Percentiles rank a stretch among this genome's conserved stretches.
Conservation (phyloP, 2,113 vertebrate genomes). For the Hypanus sabinus region DNA sequence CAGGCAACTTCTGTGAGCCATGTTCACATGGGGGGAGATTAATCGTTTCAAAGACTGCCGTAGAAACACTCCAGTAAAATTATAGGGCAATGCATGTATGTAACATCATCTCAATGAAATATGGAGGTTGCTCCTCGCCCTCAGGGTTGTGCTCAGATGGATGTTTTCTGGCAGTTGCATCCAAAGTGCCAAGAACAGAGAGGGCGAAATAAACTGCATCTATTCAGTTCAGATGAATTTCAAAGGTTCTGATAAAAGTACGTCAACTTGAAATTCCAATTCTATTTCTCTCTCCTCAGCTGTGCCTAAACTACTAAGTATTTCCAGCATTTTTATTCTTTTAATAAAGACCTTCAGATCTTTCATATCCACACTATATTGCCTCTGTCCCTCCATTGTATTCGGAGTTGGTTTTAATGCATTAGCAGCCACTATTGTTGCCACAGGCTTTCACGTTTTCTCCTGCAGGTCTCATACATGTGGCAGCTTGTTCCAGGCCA, state of each 20-base stretch:
- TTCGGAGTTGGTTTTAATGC: background rate
- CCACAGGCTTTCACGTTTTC: background rate
- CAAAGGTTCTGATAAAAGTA: too few relatives aligned
- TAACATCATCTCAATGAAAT: background rate
- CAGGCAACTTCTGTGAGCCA: background rate
- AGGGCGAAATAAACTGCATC: background rate
- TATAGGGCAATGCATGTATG: background rate
- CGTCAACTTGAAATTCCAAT: too few relatives aligned
- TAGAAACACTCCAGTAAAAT: background rate
- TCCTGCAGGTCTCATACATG: background rate
- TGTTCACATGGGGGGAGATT: background rate
- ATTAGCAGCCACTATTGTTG: background rate
- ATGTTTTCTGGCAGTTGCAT: background rate
- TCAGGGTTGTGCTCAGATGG: background rate
- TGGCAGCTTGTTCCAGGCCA: background rate
- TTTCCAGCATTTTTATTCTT: too few relatives aligned
- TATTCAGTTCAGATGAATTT: too few relatives aligned
- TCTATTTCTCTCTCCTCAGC: too few relatives aligned
- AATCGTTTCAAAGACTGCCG: background rate
- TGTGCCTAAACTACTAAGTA: too few relatives aligned
- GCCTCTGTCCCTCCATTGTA: background rate
- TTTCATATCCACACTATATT: too few relatives aligned
- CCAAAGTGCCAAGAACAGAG: background rate
- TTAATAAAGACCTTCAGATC: too few relatives aligned
- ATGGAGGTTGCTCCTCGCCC: background rate